These are phyloP conservation scores for Etheostoma spectabile DNA, from an alignment of 2,113 vertebrate species.

Conservation along the genomic window DNA sequence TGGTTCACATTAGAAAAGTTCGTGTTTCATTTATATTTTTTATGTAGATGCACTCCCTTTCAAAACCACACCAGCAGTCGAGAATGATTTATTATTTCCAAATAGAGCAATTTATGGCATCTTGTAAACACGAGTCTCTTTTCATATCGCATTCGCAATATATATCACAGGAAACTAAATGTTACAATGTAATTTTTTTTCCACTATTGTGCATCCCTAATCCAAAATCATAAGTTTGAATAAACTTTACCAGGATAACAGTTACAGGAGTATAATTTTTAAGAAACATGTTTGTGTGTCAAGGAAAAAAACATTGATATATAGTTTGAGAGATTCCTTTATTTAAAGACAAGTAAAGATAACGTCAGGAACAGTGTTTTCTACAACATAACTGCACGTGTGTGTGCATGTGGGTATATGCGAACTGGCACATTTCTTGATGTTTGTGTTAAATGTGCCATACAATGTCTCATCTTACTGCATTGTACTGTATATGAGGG, in stretches of 20 bases:
- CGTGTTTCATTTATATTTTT: too few species aligned
- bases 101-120: too few species aligned
- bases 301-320: not conserved
- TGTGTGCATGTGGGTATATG: not conserved
- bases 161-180: too few species aligned
- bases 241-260: not conserved
- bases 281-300: not conserved
- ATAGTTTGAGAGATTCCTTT: not conserved
- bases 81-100: too few species aligned
- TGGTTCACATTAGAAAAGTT: too few species aligned
- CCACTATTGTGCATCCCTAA: too few species aligned
- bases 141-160: too few species aligned
- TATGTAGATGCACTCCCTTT: too few species aligned
- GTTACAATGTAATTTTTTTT: too few species aligned
- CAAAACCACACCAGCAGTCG: too few species aligned
- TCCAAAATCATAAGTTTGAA: not conserved
- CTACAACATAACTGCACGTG: not conserved
- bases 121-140: too few species aligned
- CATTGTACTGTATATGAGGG: not conserved
- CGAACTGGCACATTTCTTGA: not conserved
- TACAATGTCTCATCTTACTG: not conserved
- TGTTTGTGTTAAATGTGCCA: not conserved
- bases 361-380: not conserved
- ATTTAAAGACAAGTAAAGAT: not conserved
- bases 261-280: not conserved